Conservation (phyloP, 2,888 invertebrate genomes). For the Spodoptera littoralis region DNA sequence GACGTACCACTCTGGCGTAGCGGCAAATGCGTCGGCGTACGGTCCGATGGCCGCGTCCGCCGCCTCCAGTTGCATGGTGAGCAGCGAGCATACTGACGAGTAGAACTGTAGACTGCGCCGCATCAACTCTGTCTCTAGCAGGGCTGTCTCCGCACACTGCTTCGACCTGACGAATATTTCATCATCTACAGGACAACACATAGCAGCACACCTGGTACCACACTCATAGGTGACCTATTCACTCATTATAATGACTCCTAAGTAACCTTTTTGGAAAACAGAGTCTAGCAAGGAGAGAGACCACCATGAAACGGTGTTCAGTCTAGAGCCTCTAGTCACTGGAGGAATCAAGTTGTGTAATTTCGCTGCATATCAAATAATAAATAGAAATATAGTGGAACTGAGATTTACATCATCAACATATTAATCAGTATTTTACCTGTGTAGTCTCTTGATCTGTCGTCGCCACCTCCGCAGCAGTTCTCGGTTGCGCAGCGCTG, state of each 20-base stretch:
- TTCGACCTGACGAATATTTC: slow-evolving; percentile 90
- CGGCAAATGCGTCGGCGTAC: slow-evolving; percentile 92
- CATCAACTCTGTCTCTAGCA: slow-evolving; percentile 95
- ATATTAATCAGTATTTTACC: slow-evolving; percentile 73
- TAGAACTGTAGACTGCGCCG: slow-evolving; percentile 96
- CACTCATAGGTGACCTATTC: no score
- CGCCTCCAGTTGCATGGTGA: slow-evolving; percentile 91
- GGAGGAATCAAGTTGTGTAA: no score
- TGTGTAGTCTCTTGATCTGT: slow-evolving; percentile 93
- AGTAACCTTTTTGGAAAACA: no score
- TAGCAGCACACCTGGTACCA: no score
- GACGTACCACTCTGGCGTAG: slow-evolving; percentile 98
- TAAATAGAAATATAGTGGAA: no score
- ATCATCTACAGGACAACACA: no score
- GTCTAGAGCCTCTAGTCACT: no score
- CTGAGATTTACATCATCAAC: no score
- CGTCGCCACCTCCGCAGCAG: slow-evolving; percentile 96
- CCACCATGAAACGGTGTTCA: no score
- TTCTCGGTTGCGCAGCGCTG: slow-evolving; percentile 94
- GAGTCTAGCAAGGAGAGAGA: no score
- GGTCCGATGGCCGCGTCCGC: slow-evolving; percentile 84
- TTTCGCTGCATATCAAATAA: no score
- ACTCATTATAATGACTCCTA: no score
- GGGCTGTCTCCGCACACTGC: slow-evolving; percentile 96
- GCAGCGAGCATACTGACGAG: slow-evolving; percentile 94